Percentiles rank a stretch among this genome's conserved stretches.
Conservation (phyloP, 2,797 vertebrate species). For the Channallabes apus region DNA sequence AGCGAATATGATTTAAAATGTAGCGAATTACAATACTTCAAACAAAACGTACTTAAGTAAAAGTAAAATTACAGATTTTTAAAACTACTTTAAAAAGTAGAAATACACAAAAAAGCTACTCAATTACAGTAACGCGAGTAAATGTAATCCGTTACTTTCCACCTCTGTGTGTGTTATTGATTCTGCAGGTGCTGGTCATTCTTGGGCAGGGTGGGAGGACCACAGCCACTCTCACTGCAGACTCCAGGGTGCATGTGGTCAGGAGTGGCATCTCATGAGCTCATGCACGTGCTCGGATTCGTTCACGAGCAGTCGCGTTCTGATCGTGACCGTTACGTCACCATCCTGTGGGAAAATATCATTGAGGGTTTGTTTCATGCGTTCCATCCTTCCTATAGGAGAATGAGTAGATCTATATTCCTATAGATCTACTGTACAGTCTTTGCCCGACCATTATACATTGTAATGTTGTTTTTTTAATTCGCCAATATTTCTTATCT, state of each 20-base stretch:
- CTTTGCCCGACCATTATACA: background rate
- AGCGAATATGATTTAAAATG: no score
- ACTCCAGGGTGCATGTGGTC: slow-evolving; percentile 82
- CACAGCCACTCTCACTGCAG: slow-evolving; percentile 81
- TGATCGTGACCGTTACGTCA: slow-evolving; percentile 81
- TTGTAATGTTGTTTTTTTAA: background rate
- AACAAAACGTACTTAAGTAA: no score
- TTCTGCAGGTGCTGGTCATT: slow-evolving; percentile 84
- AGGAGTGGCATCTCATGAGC: slow-evolving; percentile 82
- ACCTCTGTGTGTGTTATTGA: no score
- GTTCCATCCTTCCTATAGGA: no score
- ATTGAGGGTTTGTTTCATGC: slow-evolving; percentile 64
- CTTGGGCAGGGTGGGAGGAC: slow-evolving; percentile 80
- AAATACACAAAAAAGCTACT: no score
- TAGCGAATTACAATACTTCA: no score
- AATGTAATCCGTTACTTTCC: no score
- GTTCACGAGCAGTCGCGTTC: slow-evolving; percentile 86
- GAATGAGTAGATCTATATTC: no score
- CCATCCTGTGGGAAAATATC: slow-evolving; percentile 85
- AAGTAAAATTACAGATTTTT: no score
- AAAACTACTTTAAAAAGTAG: no score
- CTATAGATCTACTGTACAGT: no score
- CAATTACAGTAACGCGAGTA: no score
- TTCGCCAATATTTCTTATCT: background rate
- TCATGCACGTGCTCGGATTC: slow-evolving; percentile 86